Evolutionary conservation across 2,888 invertebrate genomes (phyloP).

Genomic region (Trichopria drosophilae): DNA sequence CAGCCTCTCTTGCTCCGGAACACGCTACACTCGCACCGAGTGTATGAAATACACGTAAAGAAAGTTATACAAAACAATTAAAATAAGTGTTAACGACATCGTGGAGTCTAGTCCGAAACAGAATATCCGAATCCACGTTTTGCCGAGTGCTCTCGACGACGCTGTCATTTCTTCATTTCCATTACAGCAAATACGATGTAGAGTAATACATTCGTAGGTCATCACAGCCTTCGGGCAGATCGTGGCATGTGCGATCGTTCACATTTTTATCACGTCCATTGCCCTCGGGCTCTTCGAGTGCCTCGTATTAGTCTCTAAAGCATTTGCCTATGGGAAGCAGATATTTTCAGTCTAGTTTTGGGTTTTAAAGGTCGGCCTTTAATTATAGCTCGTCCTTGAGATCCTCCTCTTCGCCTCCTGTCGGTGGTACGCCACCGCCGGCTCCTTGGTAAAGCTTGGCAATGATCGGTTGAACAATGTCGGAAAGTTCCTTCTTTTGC

Average conservation of each 20-base stretch:
- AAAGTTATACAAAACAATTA: conserved; percentile 51
- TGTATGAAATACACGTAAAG: conserved; percentile 45
- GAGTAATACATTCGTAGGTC: conserved; percentile 36
- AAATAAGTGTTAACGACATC: conserved; percentile 52
- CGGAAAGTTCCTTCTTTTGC: conserved; percentile 93
- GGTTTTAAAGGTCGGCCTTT: conserved; percentile 70
- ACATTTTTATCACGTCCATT: too few relatives aligned
- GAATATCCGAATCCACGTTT: conserved; percentile 33
- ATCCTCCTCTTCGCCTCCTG: conserved; percentile 72
- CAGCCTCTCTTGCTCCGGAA: conserved; percentile 4
- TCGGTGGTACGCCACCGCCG: conserved; percentile 76
- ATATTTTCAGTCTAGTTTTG: conserved; percentile 51
- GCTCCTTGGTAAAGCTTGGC: conserved; percentile 91
- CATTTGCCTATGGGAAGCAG: conserved; percentile 44
- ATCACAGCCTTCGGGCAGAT: conserved; percentile 35
- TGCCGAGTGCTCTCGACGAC: too few relatives aligned
- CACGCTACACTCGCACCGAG: conserved; percentile 13
- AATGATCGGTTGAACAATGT: conserved; percentile 95
- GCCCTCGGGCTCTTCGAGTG: background rate
- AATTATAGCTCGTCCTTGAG: conserved; percentile 84
- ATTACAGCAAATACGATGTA: conserved; percentile 39
- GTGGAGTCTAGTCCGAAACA: conserved; percentile 37
- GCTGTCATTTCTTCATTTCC: conserved; percentile 33
- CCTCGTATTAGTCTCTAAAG: conserved; percentile 40
- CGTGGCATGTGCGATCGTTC: conserved; percentile 2